Percentiles rank a stretch among this genome's conserved stretches.
Evolutionary conservation across 2,888 invertebrate species (phyloP).

Genomic region (Mellilla xanthometata): DNA sequence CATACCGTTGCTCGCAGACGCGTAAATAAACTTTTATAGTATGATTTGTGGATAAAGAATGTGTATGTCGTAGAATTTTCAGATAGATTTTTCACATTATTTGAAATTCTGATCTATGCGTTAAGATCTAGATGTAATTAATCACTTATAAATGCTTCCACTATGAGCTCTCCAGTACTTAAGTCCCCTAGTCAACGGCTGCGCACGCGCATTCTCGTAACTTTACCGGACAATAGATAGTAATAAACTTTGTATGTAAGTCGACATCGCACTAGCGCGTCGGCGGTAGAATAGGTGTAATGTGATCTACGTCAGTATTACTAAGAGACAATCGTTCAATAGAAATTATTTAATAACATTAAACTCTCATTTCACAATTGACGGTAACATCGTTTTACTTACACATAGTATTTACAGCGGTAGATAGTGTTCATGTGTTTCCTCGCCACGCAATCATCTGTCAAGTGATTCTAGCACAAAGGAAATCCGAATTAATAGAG

Average conservation of each 20-base stretch:
- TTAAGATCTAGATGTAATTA: not conserved
- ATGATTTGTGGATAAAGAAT: too few relatives aligned
- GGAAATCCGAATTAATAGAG: too few relatives aligned
- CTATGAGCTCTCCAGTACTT: conserved; percentile 4
- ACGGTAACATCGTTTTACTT: conserved; percentile 83
- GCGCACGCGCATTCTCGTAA: not conserved
- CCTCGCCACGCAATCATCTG: too few relatives aligned
- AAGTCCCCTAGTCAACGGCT: conserved; percentile 13
- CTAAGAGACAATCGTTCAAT: conserved; percentile 72
- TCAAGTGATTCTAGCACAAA: too few relatives aligned
- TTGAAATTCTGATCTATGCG: too few relatives aligned
- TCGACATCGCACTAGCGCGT: not conserved
- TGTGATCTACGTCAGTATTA: conserved; percentile 80
- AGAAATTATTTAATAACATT: conserved; percentile 83
- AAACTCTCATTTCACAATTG: conserved; percentile 82
- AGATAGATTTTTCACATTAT: too few relatives aligned
- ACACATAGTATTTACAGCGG: conserved; percentile 79
- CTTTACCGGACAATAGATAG: conserved; percentile 11
- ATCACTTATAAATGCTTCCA: not conserved
- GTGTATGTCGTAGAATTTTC: too few relatives aligned
- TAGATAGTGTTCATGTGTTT: too few relatives aligned
- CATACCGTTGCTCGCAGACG: conserved; percentile 66
- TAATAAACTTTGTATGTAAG: not conserved
- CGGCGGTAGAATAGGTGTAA: conserved; percentile 32
- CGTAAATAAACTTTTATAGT: conserved; percentile 31